Percentiles rank a stretch among this genome's conserved stretches.
phyloP scores from a whole-genome alignment of 2,888 invertebrate species.

The Boloria selene region DNA sequence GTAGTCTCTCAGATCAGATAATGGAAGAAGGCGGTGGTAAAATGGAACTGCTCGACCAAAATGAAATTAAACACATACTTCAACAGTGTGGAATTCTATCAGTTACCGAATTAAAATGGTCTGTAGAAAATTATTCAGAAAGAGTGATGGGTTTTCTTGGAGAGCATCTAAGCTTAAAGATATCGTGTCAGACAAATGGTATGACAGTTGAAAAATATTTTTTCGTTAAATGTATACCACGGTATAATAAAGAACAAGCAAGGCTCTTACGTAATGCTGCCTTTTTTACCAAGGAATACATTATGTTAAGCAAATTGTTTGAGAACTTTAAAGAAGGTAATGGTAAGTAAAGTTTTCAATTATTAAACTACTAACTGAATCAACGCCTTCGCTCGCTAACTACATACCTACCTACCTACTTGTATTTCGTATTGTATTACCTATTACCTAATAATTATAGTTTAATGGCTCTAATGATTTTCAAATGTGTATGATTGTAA shows the following conservation, averaged over 20 bases:
- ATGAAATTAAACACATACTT: slow-evolving; percentile 55
- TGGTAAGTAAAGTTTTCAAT: slow-evolving; percentile 49
- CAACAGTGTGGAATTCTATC: slow-evolving; percentile 48
- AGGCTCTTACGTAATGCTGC: slow-evolving; percentile 56
- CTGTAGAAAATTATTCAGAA: slow-evolving; percentile 55
- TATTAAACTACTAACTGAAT: too few relatives aligned
- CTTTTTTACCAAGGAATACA: slow-evolving; percentile 66
- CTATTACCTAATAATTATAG: too few relatives aligned
- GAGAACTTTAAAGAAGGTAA: slow-evolving; percentile 52
- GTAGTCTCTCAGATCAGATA: too few relatives aligned
- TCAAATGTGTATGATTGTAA: too few relatives aligned
- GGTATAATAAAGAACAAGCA: slow-evolving; percentile 71
- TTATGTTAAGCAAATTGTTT: slow-evolving; percentile 62
- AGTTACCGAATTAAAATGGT: slow-evolving; percentile 49
- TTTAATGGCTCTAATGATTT: too few relatives aligned
- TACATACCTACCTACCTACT: too few relatives aligned
- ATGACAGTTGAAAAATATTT: slow-evolving; percentile 55
- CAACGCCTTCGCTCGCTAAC: too few relatives aligned
- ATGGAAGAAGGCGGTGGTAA: slow-evolving; percentile 9
- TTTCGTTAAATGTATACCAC: slow-evolving; percentile 84
- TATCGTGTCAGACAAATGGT: slow-evolving; percentile 49
- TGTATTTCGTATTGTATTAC: too few relatives aligned
- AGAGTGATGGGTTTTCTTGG: slow-evolving; percentile 66
- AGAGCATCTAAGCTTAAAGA: slow-evolving; percentile 62
- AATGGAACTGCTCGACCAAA: slow-evolving; percentile 56